phyloP scores from a whole-genome alignment of 1,140 invertebrate genomes.

The Drosophila mayri region DNA sequence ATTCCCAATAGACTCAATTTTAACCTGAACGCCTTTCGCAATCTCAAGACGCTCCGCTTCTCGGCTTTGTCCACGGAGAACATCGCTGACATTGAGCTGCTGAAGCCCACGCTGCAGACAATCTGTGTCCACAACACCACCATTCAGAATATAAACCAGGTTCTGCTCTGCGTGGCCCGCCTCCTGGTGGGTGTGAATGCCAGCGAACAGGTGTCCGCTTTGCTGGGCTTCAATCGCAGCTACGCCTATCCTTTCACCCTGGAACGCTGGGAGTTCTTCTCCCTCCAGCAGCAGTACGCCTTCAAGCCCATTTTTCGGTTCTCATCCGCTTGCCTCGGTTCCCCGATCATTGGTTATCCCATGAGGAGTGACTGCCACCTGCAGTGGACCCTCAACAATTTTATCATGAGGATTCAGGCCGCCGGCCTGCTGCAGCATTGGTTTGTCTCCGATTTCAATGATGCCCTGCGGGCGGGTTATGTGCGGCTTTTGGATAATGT shows the following conservation, averaged over 20 bases:
- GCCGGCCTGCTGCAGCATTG: conserved; percentile 64
- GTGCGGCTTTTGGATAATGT: conserved; percentile 66
- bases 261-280: conserved; percentile 73
- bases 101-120: conserved; percentile 89
- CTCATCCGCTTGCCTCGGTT: conserved; percentile 70
- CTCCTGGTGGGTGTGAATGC: conserved; percentile 57
- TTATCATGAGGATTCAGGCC: conserved; percentile 68
- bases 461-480: conserved; percentile 67
- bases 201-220: conserved; percentile 66
- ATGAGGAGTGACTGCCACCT: conserved; percentile 72
- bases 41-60: conserved; percentile 88
- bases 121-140: conserved; percentile 88
- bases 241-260: conserved; percentile 76
- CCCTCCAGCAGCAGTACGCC: conserved; percentile 71
- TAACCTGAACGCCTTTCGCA: conserved; percentile 93
- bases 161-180: conserved; percentile 89
- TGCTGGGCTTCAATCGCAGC: conserved; percentile 63
- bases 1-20: conserved; percentile 91
- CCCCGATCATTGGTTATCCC: conserved; percentile 69
- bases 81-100: conserved; percentile 87
- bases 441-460: conserved; percentile 69
- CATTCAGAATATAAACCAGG: conserved; percentile 88
- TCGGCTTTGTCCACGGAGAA: conserved; percentile 88
- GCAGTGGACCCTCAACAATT: conserved; percentile 52
- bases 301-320: conserved; percentile 71